Evolutionary conservation across 2,113 vertebrate genomes (phyloP), one percentile per base, ranked within the genome.

Genomic region (Pollachius pollachius): DNA sequence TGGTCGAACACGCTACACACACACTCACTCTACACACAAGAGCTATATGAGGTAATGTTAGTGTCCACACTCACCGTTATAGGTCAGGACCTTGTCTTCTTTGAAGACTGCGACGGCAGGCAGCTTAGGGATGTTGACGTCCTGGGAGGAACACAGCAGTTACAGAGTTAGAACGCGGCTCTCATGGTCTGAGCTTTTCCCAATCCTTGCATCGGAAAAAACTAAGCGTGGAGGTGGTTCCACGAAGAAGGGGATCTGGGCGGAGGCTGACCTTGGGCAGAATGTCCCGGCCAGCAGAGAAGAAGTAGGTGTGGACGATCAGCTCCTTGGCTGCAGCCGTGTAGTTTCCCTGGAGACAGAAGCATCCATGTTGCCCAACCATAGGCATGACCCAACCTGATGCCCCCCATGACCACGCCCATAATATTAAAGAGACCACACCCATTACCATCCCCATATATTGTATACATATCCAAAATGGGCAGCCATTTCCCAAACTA

Each of bases 71-170:
- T 93, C 84, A 98, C 97, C 94, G 63, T 94, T 91, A 78, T 95
- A 99, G 25, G 92, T 86, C 79, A 94, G 93, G 68, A 91, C 95
- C 15, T 90, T 93, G 37, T 91, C 94, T 54, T 99, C 97, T 90
- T 99, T 99, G 84, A 99, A 96, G 70, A 99, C 93, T 41, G 94
- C 78, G 25, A 99, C 92, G n/a, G 94, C 92, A 0, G 97, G 97
- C 63, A 96, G 83, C 62, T 94, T 94, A 37, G 93, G 84, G 7
- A 95, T 74, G 0, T 84, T 89, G 61, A 97, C 89, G 1, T 87
- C 88, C 97, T 99, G 84, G 12, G 78, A 60, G 41, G 41, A 48
- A 48, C 41, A 48, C 9, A 48, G 30, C 30, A 7, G 4, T 34
- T 34, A 34, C 30, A 5, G 30, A 34, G 30, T 34, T 34, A 34